Base-by-base conservation (phyloP, 2,888 invertebrate species). In the Nineta flava region DNA sequence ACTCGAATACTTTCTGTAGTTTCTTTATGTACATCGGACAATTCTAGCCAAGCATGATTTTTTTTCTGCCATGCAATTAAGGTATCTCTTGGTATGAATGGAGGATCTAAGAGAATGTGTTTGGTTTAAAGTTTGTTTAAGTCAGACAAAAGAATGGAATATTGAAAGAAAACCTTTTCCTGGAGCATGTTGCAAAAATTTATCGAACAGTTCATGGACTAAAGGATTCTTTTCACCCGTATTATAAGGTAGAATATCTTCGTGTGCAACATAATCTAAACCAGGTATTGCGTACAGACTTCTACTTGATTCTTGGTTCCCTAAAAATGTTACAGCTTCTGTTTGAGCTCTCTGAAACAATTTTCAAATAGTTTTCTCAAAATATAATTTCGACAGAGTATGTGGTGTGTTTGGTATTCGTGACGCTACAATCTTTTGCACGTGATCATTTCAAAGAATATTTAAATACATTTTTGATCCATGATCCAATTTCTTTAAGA, bases 211-310 rank as follows among this genome's bases (percentile, higher is more conserved):
- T 66, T 97, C 96, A 66, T 99, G 96, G 58, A 92, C 87, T 49
- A 99, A 71, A 0, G 96, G 95, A 50, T 83, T 80, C 56, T 83
- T 77, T 60, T 95, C 95, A 26, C 83, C 81, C 1, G 92, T 86
- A 1, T 84, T 79, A 64, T 95, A 97, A 0, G 99, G 99, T 57
- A 97, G 77, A 56, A 99, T 87, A 67, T 99, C 97, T 62, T 95
- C 93, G 61, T 99, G 99, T 0, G 93, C 91, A 9, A 97, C 96
- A 66, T 97, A 99, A 71, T 99, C 97, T 54, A 99, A 69, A 0
- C 97, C 97, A 7, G 95, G 95, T 61, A 96, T 94, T 1, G 95
- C 94, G 66, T 96, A 96, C 32, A 96, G 70, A 61, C 93, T 94
- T 51, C 94, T 77, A 60, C 90, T 92, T 13, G 92, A 92, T 64